Conservation (phyloP, 2,888 invertebrate species). For the Lasioglossum vierecki region DNA sequence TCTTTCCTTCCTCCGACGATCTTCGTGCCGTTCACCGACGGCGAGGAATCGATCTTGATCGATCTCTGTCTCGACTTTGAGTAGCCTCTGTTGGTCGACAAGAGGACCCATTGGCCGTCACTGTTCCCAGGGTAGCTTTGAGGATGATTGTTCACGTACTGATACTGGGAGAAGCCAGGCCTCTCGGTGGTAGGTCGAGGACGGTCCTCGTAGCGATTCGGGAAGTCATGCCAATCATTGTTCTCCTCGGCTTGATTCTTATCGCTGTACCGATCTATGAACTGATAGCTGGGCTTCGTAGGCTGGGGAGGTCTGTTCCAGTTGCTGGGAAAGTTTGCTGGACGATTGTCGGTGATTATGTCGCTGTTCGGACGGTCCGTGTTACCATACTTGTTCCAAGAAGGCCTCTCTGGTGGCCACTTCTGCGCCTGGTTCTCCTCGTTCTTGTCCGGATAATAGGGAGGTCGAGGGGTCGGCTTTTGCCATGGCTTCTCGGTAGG, state of each 20-base stretch:
- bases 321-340: conserved; percentile 85
- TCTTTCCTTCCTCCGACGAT: conserved; percentile 29
- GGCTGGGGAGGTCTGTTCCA: conserved; percentile 77
- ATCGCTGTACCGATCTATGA: conserved; percentile 67
- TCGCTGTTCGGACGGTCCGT: conserved; percentile 80
- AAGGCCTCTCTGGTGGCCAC: conserved; percentile 83
- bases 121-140: conserved; percentile 87
- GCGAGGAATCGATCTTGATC: conserved; percentile 79
- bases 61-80: conserved; percentile 82
- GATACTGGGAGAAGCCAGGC: conserved; percentile 85
- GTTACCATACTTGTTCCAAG: conserved; percentile 80
- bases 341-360: conserved; percentile 86
- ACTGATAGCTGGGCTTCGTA: conserved; percentile 70
- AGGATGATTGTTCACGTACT: conserved; percentile 83
- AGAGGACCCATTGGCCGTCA: conserved; percentile 91
- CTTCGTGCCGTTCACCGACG: conserved; percentile 48
- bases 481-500: conserved; percentile 76
- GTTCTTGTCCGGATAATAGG: conserved; percentile 74
- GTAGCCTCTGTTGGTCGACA: conserved; percentile 92
- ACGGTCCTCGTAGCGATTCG: conserved; percentile 72
- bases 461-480: conserved; percentile 66
- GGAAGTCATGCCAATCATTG: conserved; percentile 75
- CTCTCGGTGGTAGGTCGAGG: conserved; percentile 70
- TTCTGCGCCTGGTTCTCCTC: conserved; percentile 79
- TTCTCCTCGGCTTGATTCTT: conserved; percentile 66